Conservation (phyloP, 23 tunicate species). For the Oikopleura vanhoeffeni region DNA sequence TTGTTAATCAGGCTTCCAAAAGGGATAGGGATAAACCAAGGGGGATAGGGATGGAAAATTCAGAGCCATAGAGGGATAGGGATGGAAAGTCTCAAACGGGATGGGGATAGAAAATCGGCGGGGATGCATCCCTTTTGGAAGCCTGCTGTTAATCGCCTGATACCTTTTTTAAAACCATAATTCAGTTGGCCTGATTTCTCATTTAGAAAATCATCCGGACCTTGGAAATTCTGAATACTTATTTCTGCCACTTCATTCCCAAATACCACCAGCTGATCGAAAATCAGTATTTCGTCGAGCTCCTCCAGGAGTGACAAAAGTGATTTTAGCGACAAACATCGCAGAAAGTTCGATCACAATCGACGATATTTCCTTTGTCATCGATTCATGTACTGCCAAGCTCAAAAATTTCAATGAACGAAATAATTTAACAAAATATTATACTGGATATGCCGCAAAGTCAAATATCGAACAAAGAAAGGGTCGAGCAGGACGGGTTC, state of each 20-base stretch:
- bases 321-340: slow-evolving; percentile 73
- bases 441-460: slow-evolving; percentile 81
- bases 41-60: too few species aligned
- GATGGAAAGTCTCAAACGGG: too few species aligned
- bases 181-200: slow-evolving; percentile 55
- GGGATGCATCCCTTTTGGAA: too few species aligned
- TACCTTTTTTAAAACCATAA: too few species aligned
- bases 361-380: slow-evolving; percentile 72
- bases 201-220: slow-evolving; percentile 58
- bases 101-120: too few species aligned
- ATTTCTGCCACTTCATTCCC: slow-evolving; percentile 73
- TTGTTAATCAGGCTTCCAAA: too few species aligned
- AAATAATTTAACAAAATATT: slow-evolving; percentile 90
- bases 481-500: slow-evolving; percentile 82
- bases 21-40: too few species aligned
- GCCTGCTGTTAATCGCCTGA: too few species aligned
- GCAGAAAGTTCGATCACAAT: slow-evolving; percentile 89
- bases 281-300: slow-evolving; percentile 51
- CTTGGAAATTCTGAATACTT: slow-evolving; percentile 45
- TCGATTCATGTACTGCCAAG: slow-evolving; percentile 89
- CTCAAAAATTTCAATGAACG: slow-evolving; percentile 88
- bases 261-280: slow-evolving; percentile 80
- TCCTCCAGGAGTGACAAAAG: slow-evolving; percentile 71
- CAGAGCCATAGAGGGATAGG: too few species aligned
- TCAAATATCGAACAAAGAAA: slow-evolving; percentile 76